Evolutionary conservation across 1,140 invertebrate species (phyloP).

Genomic region (Branchinecta lindahli): DNA sequence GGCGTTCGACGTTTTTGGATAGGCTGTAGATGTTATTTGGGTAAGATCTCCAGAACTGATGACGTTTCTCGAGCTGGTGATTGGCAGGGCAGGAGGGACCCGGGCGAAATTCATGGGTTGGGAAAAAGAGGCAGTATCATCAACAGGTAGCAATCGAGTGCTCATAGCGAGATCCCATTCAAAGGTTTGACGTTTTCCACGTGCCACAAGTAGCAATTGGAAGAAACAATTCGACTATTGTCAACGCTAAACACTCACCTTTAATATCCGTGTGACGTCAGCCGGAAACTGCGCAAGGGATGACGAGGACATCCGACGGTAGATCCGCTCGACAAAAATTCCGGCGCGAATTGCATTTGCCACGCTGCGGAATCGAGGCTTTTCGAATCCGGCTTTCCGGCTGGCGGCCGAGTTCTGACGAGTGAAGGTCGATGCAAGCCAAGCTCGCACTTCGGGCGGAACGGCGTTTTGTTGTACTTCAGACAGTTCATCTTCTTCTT

Average conservation of each 20-base stretch:
- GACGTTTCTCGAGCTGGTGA: no score
- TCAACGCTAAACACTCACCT: constrained; percentile 41
- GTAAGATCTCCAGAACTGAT: no score
- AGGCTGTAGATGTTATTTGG: no score
- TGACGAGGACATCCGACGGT: constrained; percentile 67
- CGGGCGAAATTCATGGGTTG: no score
- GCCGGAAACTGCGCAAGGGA: constrained; percentile 75
- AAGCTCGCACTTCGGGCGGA: constrained; percentile 85
- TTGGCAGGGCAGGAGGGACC: no score
- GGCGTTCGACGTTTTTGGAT: no score
- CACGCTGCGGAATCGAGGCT: constrained; percentile 78
- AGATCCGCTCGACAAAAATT: constrained; percentile 93
- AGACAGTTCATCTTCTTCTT: constrained; percentile 84
- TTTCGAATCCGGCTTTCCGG: constrained; percentile 54
- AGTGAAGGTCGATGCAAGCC: constrained; percentile 95
- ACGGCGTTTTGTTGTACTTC: constrained; percentile 91
- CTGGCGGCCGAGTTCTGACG: constrained; percentile 52
- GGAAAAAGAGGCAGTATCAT: no score
- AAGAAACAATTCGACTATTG: no score
- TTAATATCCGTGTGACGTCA: constrained; percentile 69
- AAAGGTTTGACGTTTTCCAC: no score
- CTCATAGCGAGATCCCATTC: no score
- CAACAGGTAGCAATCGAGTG: no score
- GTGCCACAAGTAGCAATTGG: no score
- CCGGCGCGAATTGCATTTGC: constrained; percentile 94